Conservation (phyloP, 2,888 invertebrate genomes). For the Cosmia pyralina region DNA sequence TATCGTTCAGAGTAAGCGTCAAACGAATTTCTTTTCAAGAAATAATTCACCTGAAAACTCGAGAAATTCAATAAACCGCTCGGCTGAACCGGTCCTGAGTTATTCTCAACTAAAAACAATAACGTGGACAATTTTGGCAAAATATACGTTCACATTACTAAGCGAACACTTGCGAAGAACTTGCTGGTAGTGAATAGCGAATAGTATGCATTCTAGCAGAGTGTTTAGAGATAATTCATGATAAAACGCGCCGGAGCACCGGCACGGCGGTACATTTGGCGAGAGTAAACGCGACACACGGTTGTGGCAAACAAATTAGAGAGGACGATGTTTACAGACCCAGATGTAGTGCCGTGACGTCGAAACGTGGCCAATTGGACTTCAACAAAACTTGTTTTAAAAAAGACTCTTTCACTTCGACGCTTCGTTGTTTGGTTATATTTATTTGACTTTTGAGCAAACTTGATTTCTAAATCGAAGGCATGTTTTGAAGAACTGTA, state of each 20-base stretch:
- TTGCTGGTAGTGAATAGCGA: slow-evolving; percentile 28
- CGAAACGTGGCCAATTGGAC: slow-evolving; percentile 40
- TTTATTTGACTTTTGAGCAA: not conserved
- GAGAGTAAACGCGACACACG: slow-evolving; percentile 58
- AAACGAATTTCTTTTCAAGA: slow-evolving; percentile 39
- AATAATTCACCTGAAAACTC: slow-evolving; percentile 44
- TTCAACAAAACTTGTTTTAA: slow-evolving; percentile 40
- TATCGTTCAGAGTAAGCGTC: slow-evolving; percentile 45
- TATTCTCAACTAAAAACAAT: slow-evolving; percentile 58
- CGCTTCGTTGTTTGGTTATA: slow-evolving; percentile 22
- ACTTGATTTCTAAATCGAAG: not conserved
- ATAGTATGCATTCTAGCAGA: slow-evolving; percentile 49
- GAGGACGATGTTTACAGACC: slow-evolving; percentile 60
- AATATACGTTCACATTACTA: slow-evolving; percentile 50
- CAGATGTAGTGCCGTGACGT: slow-evolving; percentile 41
- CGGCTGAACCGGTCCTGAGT: slow-evolving; percentile 26
- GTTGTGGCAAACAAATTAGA: slow-evolving; percentile 71
- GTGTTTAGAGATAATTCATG: slow-evolving; percentile 61
- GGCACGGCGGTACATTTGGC: slow-evolving; percentile 44
- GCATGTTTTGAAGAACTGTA: not conserved
- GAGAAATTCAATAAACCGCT: slow-evolving; percentile 49
- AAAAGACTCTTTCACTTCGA: slow-evolving; percentile 37
- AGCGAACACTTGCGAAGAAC: slow-evolving; percentile 23
- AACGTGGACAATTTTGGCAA: slow-evolving; percentile 50
- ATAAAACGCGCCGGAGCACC: slow-evolving; percentile 43